Base-by-base conservation (phyloP, 2,113 vertebrate species). In the Pteruthius melanotis region DNA sequence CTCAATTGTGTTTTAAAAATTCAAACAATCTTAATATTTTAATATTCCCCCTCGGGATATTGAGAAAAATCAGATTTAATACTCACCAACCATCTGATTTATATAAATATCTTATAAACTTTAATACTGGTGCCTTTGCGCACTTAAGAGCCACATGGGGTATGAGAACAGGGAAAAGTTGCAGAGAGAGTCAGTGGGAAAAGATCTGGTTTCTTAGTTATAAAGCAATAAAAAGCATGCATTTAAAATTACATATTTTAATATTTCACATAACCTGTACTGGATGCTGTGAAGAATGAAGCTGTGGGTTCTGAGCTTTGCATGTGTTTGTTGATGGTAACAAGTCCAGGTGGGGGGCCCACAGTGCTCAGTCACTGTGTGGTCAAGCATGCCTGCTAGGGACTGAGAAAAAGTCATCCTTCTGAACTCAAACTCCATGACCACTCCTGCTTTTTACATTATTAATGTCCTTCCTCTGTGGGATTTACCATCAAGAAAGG, bases 81-180 rank as follows among this genome's bases (percentile, higher is more conserved):
- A 90, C 92, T 94, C 82, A 91, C 95, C 88, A 96, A 92, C 77
- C 94, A 89, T 97, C 88, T 96, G 97, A 96, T 95, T 97, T 95
- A 96, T 97, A 97, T 97, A 96, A 93, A 95, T 94, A 96, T 96
- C 96, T 96, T 95, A 97, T 97, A 95, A 97, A 97, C 69, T 96
- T 97, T 96, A 95, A 93, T 80, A 89, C 90, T 91, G 92, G 92
- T 96, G 97, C 96, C 97, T 96, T 96, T 96, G 66, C 89, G 0
- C 54, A 56, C 84, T 97, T 97, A 97, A 84, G 69, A 96, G 95
- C 92, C 97, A 92, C 96, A 78, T 71, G 97, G 96, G 95, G 95
- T 79, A 86, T 87, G 69, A 95, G 79, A 96, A 86, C 39, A 70
- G 94, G 91, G 79, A 66, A 94, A 95, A 93, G 81, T 52, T 97